These are phyloP conservation scores for Odontocerum albicorne DNA, from an alignment of 2,888 invertebrate genomes.

Conservation along the genomic window DNA sequence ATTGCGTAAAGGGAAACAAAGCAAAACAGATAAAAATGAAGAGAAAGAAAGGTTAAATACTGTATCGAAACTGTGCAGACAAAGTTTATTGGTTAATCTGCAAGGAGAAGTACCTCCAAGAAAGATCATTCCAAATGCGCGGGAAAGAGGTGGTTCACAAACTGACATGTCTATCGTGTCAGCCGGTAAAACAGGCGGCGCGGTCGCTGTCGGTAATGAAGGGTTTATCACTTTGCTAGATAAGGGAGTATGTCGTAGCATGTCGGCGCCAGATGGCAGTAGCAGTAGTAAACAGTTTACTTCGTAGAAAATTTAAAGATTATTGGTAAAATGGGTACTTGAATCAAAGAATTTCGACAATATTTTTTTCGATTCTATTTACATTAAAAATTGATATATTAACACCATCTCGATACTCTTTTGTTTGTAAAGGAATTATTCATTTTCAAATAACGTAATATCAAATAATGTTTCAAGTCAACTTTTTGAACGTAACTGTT, in stretches of 20 bases:
- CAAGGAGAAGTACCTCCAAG: conserved; percentile 11
- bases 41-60: conserved; percentile 55
- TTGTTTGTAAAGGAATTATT: too few relatives aligned
- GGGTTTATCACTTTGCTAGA: conserved; percentile 19
- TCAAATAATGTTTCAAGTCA: too few relatives aligned
- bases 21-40: conserved; percentile 40
- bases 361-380: too few relatives aligned
- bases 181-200: conserved; percentile 34
- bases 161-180: conserved; percentile 33
- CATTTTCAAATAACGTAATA: too few relatives aligned
- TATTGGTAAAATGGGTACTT: not conserved
- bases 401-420: too few relatives aligned
- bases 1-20: conserved; percentile 47
- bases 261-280: conserved; percentile 26
- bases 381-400: too few relatives aligned
- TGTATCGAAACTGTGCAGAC: conserved; percentile 71
- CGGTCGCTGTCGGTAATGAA: conserved; percentile 30
- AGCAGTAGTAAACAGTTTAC: conserved; percentile 9
- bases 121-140: conserved; percentile 1
- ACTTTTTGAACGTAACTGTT: too few relatives aligned
- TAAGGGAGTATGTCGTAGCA: conserved; percentile 23
- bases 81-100: conserved; percentile 68
- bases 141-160: conserved; percentile 27
- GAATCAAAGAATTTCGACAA: not conserved
- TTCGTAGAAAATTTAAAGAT: not conserved